Evolutionary conservation across 2,797 vertebrate genomes (phyloP).

Genomic region (Acridotheres tristis): DNA sequence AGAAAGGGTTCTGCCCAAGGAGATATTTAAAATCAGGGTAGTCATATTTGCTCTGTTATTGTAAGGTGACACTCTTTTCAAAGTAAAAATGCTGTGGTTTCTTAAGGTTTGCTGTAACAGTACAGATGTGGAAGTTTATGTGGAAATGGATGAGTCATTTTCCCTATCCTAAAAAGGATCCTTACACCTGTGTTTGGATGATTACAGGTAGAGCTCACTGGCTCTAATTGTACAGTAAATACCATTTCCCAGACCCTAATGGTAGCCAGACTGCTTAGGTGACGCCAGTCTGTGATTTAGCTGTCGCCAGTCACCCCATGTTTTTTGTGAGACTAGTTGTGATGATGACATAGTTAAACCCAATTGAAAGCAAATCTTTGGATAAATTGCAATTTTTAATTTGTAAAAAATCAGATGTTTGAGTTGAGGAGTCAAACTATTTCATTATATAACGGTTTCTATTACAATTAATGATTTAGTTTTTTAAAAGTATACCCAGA

Average conservation of each 20-base stretch:
- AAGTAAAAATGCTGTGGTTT: conserved; percentile 73
- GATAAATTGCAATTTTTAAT: conserved; percentile 87
- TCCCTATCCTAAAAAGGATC: conserved; percentile 83
- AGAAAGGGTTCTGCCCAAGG: conserved; percentile 75
- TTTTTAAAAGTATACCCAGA: conserved; percentile 41
- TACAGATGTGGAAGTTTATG: conserved; percentile 82
- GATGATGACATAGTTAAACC: conserved; percentile 88
- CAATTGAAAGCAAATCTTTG: conserved; percentile 85
- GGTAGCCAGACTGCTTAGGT: conserved; percentile 87
- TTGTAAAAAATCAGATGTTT: conserved; percentile 71
- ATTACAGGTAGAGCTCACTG: conserved; percentile 92
- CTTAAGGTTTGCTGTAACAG: conserved; percentile 77
- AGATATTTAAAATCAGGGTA: conserved; percentile 6
- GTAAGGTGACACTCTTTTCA: neutral
- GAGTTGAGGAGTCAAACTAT: conserved; percentile 17
- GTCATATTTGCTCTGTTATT: neutral
- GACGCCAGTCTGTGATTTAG: conserved; percentile 95
- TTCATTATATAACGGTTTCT: conserved; percentile 38
- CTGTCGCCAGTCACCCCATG: conserved; percentile 87
- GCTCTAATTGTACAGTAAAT: conserved; percentile 98
- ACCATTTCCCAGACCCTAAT: conserved; percentile 90
- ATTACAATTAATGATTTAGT: conserved; percentile 67
- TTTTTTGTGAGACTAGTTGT: conserved; percentile 83
- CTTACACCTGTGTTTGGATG: conserved; percentile 93
- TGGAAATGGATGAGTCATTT: conserved; percentile 89